These are phyloP conservation scores for Crax fasciolata DNA, from an alignment of 2,797 vertebrate genomes.

Conservation along the genomic window DNA sequence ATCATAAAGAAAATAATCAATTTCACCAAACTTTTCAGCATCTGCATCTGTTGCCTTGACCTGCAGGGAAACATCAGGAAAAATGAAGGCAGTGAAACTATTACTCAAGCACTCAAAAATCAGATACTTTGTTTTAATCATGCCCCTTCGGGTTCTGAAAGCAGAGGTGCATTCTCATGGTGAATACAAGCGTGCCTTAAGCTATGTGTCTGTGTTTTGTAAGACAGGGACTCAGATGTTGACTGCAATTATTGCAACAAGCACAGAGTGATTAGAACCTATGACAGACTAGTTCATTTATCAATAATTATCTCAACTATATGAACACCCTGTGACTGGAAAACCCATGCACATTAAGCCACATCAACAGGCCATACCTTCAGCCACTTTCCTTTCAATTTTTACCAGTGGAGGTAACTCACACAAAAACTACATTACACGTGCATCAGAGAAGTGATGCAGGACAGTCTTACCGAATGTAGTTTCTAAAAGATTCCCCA, in stretches of 20 bases:
- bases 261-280: neutral
- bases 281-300: neutral
- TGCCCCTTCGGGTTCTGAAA: neutral
- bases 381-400: neutral
- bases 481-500: neutral
- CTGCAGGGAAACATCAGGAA: conserved; percentile 70
- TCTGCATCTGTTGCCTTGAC: conserved; percentile 92
- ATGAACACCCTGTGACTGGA: neutral
- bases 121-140: neutral
- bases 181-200: neutral
- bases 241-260: neutral
- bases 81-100: neutral
- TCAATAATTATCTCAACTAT: neutral
- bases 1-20: conserved; percentile 89
- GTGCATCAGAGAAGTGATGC: neutral
- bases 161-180: neutral
- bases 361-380: neutral
- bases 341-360: neutral
- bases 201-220: neutral
- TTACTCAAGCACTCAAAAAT: neutral
- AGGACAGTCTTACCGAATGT: neutral
- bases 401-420: neutral
- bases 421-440: rapidly evolving
- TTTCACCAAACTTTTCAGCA: conserved; percentile 84
- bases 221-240: neutral